These are phyloP conservation scores for Embidobia sp. DNA, from an alignment of 2,888 invertebrate genomes.

Conservation along the genomic window DNA sequence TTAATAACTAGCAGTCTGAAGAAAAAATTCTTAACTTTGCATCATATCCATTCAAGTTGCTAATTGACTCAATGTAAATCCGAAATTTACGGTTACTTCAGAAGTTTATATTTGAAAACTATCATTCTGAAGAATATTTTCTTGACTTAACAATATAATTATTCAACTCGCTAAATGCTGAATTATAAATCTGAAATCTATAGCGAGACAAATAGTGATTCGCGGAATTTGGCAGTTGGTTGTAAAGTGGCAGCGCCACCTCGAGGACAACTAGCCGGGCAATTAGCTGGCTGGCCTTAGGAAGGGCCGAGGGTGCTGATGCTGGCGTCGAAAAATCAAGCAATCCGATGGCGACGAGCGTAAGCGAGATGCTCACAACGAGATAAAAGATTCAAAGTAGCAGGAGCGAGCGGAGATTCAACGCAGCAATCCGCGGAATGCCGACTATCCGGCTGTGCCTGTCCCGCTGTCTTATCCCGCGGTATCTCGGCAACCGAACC, in stretches of 20 bases:
- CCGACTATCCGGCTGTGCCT: slow-evolving; percentile 72
- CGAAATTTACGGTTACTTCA: no score
- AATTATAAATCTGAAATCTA: not conserved
- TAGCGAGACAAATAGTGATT: not conserved
- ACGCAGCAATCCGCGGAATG: slow-evolving; percentile 75
- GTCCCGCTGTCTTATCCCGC: slow-evolving; percentile 69
- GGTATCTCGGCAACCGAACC: slow-evolving; percentile 66
- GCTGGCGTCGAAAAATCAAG: slow-evolving; percentile 40
- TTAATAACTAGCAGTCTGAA: no score
- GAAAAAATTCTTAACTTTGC: no score
- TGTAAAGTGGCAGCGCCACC: not conserved
- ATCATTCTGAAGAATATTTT: no score
- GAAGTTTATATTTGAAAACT: no score
- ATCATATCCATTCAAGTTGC: no score
- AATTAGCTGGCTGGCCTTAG: no score
- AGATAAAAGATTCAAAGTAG: slow-evolving; percentile 68
- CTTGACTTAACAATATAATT: no score
- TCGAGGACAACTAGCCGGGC: not conserved
- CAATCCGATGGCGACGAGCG: slow-evolving; percentile 44
- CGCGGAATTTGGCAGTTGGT: no score
- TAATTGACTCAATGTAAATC: no score
- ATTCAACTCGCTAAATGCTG: no score
- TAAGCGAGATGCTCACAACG: slow-evolving; percentile 63
- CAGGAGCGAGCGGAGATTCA: slow-evolving; percentile 71
- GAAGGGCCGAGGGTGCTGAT: no score